Conservation (phyloP, 2,888 invertebrate genomes). For the Sesia bembeciformis region DNA sequence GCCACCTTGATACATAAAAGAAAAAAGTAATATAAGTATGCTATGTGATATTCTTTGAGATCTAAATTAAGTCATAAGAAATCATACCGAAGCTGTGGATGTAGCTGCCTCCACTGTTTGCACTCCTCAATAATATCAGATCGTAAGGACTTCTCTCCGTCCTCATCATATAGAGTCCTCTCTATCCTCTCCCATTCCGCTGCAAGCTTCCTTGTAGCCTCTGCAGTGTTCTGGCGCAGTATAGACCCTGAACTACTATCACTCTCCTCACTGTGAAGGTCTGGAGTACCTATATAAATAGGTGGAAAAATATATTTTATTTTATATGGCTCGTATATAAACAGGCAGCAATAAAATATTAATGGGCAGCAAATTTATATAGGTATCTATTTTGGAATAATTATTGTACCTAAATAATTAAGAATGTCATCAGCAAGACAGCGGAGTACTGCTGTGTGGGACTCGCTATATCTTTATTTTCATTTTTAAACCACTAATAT, state of each 20-base stretch:
- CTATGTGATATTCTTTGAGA: too few relatives aligned
- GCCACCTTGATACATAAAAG: too few relatives aligned
- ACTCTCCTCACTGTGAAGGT: conserved; percentile 64
- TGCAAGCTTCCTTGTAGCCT: conserved; percentile 63
- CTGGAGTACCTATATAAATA: conserved; percentile 44
- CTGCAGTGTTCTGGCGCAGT: conserved; percentile 60
- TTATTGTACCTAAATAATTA: too few relatives aligned
- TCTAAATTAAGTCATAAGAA: neutral
- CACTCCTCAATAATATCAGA: conserved; percentile 73
- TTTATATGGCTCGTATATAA: too few relatives aligned
- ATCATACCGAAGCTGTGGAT: conserved; percentile 72
- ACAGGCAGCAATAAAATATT: neutral
- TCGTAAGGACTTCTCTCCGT: conserved; percentile 58
- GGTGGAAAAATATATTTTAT: too few relatives aligned
- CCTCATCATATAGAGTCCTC: conserved; percentile 70
- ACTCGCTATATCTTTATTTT: too few relatives aligned
- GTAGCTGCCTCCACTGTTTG: conserved; percentile 72
- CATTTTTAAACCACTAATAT: too few relatives aligned
- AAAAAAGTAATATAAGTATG: too few relatives aligned
- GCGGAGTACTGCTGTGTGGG: too few relatives aligned
- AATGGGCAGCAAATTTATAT: neutral
- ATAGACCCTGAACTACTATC: conserved; percentile 71
- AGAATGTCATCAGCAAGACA: too few relatives aligned
- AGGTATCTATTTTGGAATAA: neutral
- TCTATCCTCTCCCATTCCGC: conserved; percentile 74